phyloP scores from a whole-genome alignment of 2,797 vertebrate species.

The Oreochromis grahami region DNA sequence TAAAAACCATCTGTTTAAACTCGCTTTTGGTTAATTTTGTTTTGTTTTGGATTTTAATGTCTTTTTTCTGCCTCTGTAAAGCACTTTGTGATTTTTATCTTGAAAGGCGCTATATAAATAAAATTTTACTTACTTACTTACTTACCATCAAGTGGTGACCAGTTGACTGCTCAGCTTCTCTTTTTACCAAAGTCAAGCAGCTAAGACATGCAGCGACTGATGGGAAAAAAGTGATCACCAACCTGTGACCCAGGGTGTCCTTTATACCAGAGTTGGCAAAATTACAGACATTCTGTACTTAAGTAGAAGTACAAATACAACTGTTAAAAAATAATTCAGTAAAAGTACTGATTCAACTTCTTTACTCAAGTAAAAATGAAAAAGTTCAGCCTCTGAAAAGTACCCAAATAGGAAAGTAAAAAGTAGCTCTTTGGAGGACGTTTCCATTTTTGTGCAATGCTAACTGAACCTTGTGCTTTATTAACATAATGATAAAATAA shows the following conservation, averaged over 20 bases:
- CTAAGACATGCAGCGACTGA: background rate
- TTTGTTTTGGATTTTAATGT: too few relatives aligned
- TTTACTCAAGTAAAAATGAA: background rate
- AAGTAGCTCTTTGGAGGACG: background rate
- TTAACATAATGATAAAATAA: background rate
- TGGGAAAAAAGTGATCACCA: background rate
- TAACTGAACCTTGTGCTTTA: fast-evolving
- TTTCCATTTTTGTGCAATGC: fast-evolving
- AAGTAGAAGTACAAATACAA: background rate
- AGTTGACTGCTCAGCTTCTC: background rate
- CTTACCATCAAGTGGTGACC: background rate
- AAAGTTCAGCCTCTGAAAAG: background rate
- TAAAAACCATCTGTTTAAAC: too few relatives aligned
- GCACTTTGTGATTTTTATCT: too few relatives aligned
- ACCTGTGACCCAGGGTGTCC: background rate
- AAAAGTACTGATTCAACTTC: background rate
- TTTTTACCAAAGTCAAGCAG: background rate
- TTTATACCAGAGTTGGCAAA: background rate
- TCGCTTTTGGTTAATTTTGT: too few relatives aligned
- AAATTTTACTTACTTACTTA: too few relatives aligned
- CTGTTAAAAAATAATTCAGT: background rate
- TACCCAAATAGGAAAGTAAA: background rate
- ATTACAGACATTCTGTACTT: background rate
- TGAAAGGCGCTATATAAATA: too few relatives aligned
- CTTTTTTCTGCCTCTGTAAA: too few relatives aligned